Percentiles rank a stretch among this genome's conserved stretches.
Conservation (phyloP, 2,797 vertebrate genomes). For the Lates japonicus region DNA sequence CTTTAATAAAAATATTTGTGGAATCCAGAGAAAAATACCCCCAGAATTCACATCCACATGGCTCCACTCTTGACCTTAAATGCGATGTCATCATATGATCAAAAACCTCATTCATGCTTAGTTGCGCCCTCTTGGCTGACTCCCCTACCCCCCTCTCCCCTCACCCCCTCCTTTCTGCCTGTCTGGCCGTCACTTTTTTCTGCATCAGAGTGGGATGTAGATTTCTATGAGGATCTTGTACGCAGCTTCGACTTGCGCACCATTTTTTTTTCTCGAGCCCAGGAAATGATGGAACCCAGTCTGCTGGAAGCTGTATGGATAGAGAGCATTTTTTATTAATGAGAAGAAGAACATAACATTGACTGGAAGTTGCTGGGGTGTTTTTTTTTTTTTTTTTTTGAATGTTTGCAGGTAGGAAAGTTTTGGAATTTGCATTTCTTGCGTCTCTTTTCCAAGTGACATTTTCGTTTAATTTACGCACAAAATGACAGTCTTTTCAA, state of each 20-base stretch:
- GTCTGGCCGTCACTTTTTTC: conserved; percentile 15
- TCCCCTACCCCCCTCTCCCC: neutral
- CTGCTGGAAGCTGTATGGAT: conserved; percentile 34
- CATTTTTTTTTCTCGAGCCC: neutral
- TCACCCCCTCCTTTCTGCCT: conserved; percentile 20
- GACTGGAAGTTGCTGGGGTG: neutral
- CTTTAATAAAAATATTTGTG: conserved; percentile 31
- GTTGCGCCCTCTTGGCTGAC: neutral
- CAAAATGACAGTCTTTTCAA: neutral
- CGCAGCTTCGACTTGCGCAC: conserved; percentile 4
- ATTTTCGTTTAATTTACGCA: neutral
- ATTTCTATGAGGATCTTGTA: conserved; percentile 22
- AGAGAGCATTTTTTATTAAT: conserved; percentile 22
- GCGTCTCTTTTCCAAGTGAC: fast-evolving
- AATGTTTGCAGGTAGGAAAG: conserved; percentile 67
- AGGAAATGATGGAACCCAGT: conserved; percentile 60
- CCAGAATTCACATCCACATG: neutral
- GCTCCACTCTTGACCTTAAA: conserved; percentile 21
- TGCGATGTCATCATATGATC: conserved; percentile 44
- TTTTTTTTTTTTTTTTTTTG: no score
- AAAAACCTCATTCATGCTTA: conserved; percentile 46
- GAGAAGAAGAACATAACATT: conserved; percentile 9
- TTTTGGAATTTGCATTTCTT: conserved; percentile 13
- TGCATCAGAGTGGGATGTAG: conserved; percentile 43
- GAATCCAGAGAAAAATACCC: neutral